Base-by-base conservation (phyloP, 92 coral and sea anemone genomes). In the Zoanthus sansibaricus region DNA sequence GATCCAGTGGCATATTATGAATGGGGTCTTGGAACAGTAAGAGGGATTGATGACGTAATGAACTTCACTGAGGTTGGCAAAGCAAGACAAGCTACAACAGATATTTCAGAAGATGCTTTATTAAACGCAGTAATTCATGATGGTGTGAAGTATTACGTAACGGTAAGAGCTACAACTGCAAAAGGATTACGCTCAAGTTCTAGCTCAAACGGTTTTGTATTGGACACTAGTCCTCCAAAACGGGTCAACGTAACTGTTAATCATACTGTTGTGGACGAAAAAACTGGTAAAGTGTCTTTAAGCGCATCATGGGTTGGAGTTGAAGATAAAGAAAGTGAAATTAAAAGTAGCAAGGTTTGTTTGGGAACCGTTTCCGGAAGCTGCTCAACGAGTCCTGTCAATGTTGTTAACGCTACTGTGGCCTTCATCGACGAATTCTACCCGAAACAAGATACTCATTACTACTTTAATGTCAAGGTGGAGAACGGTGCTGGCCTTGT, bases 1-100 rank as follows among this genome's bases (percentile, higher is more conserved):
- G 99, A 97, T 76, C 93, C 99, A 56, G 96, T 97, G 9, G 87
- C 87, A 64, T 90, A 87, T 67, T 97, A 97, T 87, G 97, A 87
- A 80, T 97, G 97, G 98, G 97, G 97, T n/a, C 69, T 97, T 47
- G 98, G 99, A 45, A 92, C 96, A 52, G 54, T 75, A 46, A 77
- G 77, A 31, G 94, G 88, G 14, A 67, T 73, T 21, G 95, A 95
- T 51, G 98, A 95, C 59, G 78, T 95, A 62, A 72, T 92, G 88
- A 88, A 91, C 62, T 97, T 93, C 75, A 92, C 93, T 11, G 88
- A 83, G 48, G 94, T 94, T 31, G 98, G 98, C 5, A 89, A 90
- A 82, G 77, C 69, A 17, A 83, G 93, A 69, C 87, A 84, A 20
- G 94, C 86, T 71, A 91, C 91, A 49, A 87, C 42, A 79, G 88